Conservation (phyloP, 2,888 invertebrate genomes). For the Falcaria lacertinaria region DNA sequence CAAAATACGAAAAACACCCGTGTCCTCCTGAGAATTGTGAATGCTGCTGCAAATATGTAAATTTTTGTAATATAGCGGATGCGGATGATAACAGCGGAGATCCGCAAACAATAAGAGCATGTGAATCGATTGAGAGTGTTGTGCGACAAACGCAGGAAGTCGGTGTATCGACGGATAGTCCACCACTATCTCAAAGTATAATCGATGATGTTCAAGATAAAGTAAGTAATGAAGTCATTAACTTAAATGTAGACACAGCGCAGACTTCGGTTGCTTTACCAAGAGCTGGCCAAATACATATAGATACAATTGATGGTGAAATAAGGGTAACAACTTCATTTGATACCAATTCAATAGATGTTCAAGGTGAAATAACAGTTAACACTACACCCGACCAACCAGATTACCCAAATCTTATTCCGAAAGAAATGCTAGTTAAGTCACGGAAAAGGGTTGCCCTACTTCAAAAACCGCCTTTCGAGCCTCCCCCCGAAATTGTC, state of each 20-base stretch:
- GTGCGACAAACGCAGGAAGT: slow-evolving; percentile 11
- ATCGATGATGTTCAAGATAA: neutral
- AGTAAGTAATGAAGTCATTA: too few species aligned
- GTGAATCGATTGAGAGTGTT: slow-evolving; percentile 19
- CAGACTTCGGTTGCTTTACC: neutral
- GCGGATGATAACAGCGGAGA: slow-evolving; percentile 5
- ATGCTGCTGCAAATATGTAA: slow-evolving; percentile 51
- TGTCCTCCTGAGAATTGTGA: slow-evolving; percentile 18
- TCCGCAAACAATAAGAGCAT: slow-evolving; percentile 11
- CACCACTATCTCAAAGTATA: neutral
- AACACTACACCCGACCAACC: neutral
- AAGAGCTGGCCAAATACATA: neutral
- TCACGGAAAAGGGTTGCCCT: slow-evolving; percentile 5
- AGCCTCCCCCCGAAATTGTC: neutral
- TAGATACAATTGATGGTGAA: neutral
- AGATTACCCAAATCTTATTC: neutral
- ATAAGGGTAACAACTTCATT: neutral
- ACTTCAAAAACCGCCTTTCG: neutral
- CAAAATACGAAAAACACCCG: slow-evolving; percentile 14
- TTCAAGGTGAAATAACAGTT: neutral
- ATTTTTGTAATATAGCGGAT: neutral
- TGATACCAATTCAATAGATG: neutral
- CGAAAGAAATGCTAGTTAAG: slow-evolving; percentile 1
- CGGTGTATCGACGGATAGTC: neutral
- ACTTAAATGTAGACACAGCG: too few species aligned